Conservation (phyloP, 1,140 invertebrate genomes). For the Homarus americanus region DNA sequence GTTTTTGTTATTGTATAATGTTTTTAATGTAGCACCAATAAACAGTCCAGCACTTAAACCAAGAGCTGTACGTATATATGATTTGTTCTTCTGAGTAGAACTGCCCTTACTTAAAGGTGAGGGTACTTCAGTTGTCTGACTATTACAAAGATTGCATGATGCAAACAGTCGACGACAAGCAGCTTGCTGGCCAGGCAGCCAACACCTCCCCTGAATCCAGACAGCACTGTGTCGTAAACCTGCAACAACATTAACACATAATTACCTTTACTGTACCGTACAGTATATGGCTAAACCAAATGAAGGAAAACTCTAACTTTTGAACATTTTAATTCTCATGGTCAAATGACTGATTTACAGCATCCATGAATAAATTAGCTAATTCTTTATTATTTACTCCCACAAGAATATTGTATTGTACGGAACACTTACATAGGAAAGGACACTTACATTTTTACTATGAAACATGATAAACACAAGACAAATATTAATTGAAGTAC, state of each 20-base stretch:
- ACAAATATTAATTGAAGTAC: too few relatives aligned
- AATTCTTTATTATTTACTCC: too few relatives aligned
- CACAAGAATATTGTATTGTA: too few relatives aligned
- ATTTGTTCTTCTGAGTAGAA: neutral
- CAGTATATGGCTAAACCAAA: too few relatives aligned
- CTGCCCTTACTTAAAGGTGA: neutral
- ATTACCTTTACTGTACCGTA: too few relatives aligned
- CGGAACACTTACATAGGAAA: too few relatives aligned
- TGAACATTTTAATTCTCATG: neutral
- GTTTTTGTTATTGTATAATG: conserved; percentile 30
- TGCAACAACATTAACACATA: neutral
- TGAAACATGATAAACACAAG: too few relatives aligned
- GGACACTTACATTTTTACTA: too few relatives aligned
- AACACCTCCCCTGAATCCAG: neutral
- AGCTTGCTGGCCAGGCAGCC: neutral
- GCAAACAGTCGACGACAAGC: neutral
- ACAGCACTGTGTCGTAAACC: neutral
- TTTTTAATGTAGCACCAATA: conserved; percentile 39
- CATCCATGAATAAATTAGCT: too few relatives aligned
- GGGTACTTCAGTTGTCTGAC: neutral
- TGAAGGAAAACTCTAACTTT: too few relatives aligned
- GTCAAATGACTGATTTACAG: neutral
- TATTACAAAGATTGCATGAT: neutral
- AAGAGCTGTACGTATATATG: conserved; percentile 29
- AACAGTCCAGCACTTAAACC: conserved; percentile 48